Base-by-base conservation (phyloP, 2,797 vertebrate genomes). In the Megaceryle alcyon region DNA sequence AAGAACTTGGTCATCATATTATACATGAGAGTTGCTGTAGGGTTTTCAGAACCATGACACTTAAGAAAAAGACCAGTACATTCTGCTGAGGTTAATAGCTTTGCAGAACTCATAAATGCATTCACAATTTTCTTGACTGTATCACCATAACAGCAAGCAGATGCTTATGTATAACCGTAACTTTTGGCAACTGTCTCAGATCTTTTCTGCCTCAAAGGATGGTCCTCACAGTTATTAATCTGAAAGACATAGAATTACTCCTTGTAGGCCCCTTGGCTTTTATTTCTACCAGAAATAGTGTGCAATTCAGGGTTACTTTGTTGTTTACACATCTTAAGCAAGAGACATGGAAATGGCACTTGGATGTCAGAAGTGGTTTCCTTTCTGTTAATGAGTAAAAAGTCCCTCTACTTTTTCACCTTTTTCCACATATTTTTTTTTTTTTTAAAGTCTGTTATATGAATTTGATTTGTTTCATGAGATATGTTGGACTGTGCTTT, bases 41-140 rank as follows among this genome's bases (percentile, higher is more conserved):
- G 23, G 15, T 46, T 92, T 92, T 92, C 69, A 93, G 75, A 83
- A 49, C 76, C n/a, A 31, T 78, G 51, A 71, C 73, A 75, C 61
- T 89, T 69, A 72, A 88, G 54, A 65, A 71, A 84, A 89, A 79
- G 65, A 72, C 68, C 44, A 7, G 25, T 75, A 12, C 60, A 54
- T 25, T 96, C 60, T 83, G 66, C 69, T 86, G 82, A 89, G 78
- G 88, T 86, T 96, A 92, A 97, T 83, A 82, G 89, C 83, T 95
- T 95, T 92, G 73, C 71, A 94, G 88, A 94, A 94, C 56, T 94
- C 65, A 77, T 75, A 86, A 94, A 96, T 92, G 59, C 79, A 86
- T 94, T 94, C 71, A 53, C 87, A 92, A 78, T 79, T 94, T 84
- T 97, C 95, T 95, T 93, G 86, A 86, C 86, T 95, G 95, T 96